These are phyloP conservation scores for Agriopis aurantiaria DNA, from an alignment of 2,888 invertebrate genomes.

Conservation along the genomic window DNA sequence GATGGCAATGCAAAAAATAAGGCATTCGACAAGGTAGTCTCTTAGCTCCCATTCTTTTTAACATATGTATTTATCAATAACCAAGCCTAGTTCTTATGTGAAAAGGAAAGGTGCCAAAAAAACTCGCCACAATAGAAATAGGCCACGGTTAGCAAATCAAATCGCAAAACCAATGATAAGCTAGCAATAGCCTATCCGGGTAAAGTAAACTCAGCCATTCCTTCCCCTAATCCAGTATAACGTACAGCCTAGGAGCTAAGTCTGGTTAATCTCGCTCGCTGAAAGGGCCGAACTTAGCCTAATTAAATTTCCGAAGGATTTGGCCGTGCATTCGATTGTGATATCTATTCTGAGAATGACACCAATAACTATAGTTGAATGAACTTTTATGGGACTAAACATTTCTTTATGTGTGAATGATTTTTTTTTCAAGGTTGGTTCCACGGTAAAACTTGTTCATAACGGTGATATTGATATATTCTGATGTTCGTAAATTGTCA, in stretches of 20 bases:
- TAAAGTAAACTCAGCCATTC: slow-evolving; percentile 1
- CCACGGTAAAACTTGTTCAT: too few species aligned
- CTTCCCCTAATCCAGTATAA: slow-evolving; percentile 23
- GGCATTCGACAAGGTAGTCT: not conserved
- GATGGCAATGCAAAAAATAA: not conserved
- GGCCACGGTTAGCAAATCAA: slow-evolving; percentile 4
- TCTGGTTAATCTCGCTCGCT: slow-evolving; percentile 42
- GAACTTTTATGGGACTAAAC: too few species aligned
- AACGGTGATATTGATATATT: too few species aligned
- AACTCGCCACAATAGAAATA: not conserved
- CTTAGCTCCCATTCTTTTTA: not conserved
- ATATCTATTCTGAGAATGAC: not conserved
- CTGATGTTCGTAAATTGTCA: too few species aligned
- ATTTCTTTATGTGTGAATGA: too few species aligned
- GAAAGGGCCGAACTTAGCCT: slow-evolving; percentile 46
- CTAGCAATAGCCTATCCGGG: slow-evolving; percentile 15
- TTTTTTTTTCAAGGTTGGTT: too few species aligned
- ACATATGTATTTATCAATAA: not conserved
- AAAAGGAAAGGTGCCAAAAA: not conserved
- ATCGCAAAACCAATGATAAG: not conserved
- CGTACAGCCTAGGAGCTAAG: slow-evolving; percentile 36
- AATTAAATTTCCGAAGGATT: slow-evolving; percentile 51
- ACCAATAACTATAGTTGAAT: not conserved
- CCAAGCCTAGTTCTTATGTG: too few species aligned
- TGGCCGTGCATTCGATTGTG: slow-evolving; percentile 29